Percentiles rank a stretch among this genome's conserved stretches.
Conservation (phyloP, 2,113 vertebrate species). For the Lathamus discolor region DNA sequence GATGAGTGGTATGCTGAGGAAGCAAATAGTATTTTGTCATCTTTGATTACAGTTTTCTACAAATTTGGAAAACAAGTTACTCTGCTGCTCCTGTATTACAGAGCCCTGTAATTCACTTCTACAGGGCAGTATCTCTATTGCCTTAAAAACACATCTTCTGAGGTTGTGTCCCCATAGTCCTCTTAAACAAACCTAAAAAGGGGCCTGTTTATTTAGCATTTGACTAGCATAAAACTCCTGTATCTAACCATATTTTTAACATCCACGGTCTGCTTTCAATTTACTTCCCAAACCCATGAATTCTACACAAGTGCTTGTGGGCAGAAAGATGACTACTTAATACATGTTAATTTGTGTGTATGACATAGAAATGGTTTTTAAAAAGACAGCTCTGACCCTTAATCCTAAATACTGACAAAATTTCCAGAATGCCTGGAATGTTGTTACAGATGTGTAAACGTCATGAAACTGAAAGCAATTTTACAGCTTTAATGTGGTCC, state of each 20-base stretch:
- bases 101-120: background rate
- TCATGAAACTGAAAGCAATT: background rate
- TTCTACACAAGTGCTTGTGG: slow-evolving; percentile 28
- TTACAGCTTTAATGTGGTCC: background rate
- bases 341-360: background rate
- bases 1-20: background rate
- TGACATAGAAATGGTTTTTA: slow-evolving; percentile 4
- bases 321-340: slow-evolving; percentile 25
- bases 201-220: background rate
- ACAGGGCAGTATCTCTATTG: background rate
- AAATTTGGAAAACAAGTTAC: background rate
- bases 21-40: background rate
- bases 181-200: background rate
- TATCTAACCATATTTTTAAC: slow-evolving; percentile 31
- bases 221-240: background rate
- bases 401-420: background rate
- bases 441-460: background rate
- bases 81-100: background rate
- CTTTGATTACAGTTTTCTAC: background rate
- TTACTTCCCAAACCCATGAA: slow-evolving; percentile 15
- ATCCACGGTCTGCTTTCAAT: slow-evolving; percentile 37
- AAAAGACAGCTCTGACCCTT: background rate
- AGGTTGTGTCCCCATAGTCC: background rate
- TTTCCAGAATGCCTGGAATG: background rate
- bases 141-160: background rate